Evolutionary conservation across 2,797 vertebrate species (phyloP), one percentile per base, ranked within the genome.

Genomic region (Taeniopygia guttata): DNA sequence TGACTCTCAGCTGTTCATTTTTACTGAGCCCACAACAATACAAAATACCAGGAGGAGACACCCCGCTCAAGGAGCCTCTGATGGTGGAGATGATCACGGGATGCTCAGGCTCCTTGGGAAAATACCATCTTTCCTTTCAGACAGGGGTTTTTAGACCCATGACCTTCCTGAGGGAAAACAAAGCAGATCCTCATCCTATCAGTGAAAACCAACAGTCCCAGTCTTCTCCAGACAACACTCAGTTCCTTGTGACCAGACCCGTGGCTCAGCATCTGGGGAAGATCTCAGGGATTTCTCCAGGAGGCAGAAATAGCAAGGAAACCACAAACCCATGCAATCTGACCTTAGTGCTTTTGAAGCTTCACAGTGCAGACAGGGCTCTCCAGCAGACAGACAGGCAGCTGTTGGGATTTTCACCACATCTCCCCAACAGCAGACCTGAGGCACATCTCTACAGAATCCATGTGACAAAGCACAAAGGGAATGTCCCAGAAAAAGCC

Each of bases 131-230:
- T 90, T 66, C 74, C 51, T 48, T 66, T 48, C 58, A 90, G 56
- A 87, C 11, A 18, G 17, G 5, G 16, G 30, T 40, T 93, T 87
- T 88, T 63, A 91, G 80, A 89, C 75, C 40, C 84, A 22, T 87
- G 90, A 95, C 38, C 46, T 58, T 81, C 84, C 79, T 30, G 60
- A 92, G 56, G 78, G 49, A 94, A 93, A 81, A 78, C 4, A n/a
- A 81, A 75, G 54, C 42, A 75, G 51, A 55, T 52, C 27, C 25
- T 23, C 14, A 75, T 48, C 23, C 67, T 73, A 18, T 84, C 51
- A 72, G 19, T 63, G 48, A 79, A 76, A 91, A 76, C 18, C 52
- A 90, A n/a, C 18, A 67, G 62, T 34, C 13, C 12, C 26, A n/a
- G 48, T 32, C 40, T 93, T 80, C 36, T 78, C 42, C 68, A 80